Base-by-base conservation (phyloP, 2,888 invertebrate genomes). In the Tanytarsus gracilentus region DNA sequence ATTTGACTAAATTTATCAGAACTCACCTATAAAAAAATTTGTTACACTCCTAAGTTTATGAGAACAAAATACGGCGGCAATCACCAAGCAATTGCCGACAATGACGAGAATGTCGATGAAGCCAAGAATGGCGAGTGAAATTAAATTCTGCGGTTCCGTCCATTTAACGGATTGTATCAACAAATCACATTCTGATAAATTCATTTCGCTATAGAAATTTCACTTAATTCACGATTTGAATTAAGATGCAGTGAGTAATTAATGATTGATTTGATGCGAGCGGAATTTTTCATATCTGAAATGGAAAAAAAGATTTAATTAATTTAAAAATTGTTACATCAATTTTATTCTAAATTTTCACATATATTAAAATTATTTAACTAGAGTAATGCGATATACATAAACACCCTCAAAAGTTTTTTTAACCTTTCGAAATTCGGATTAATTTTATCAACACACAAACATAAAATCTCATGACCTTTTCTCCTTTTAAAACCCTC, bases 21-120 rank as follows among this genome's bases (percentile, higher is more conserved):
- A 8, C 25, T 53, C 23, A 55, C 55, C 55, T 71, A 98, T 96
- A 78, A 98, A 95, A 70, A 93, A 83, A 74, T 98, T 97, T 64
- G 96, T 97, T 66, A 96, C 95, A 65, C 92, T 93, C 65, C 96
- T 82, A 65, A 98, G 80, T 74, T 95, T 95, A 63, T 87, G 87
- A 9, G 88, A 88, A 73, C 89, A 87, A 71, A 89, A 86, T 62
- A 96, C 95, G 61, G 95, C 93, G 58, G 88, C 84, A 69, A 96
- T 93, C 67, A 96, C 95, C 65, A 96, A 80, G 70, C 89, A 86
- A 78, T 96, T 96, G 63, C 81, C 95, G 62, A 88, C 83, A 65
- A 95, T 86, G 65, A 95, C 93, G 72, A 92, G 82, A 55, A 93
- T 83, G 74, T 91, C 88, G 71, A 95, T 88, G 67, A 90, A 80